These are phyloP conservation scores for Urosaurus nigricauda DNA, from an alignment of 2,797 vertebrate species.

Conservation along the genomic window DNA sequence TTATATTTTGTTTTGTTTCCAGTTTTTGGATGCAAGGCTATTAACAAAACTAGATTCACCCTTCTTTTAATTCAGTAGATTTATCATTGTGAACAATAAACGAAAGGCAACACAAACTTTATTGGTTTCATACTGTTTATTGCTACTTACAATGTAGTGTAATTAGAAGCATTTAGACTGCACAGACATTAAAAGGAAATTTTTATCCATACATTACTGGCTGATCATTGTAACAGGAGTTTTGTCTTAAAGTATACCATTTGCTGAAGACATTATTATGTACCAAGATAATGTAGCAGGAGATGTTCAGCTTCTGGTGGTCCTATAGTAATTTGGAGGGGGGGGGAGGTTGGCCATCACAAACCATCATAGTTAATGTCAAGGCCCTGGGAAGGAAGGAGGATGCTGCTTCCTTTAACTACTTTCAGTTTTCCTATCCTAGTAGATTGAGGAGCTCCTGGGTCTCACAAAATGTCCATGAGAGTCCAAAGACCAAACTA, in stretches of 20 bases:
- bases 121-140: slow-evolving; percentile 24
- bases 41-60: slow-evolving; percentile 16
- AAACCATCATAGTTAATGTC: not conserved
- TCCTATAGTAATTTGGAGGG: not conserved
- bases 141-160: slow-evolving; percentile 2
- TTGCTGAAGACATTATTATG: not conserved
- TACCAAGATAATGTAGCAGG: not conserved
- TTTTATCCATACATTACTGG: not conserved
- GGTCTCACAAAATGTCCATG: too few species aligned
- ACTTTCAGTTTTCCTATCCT: not conserved
- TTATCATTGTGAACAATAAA: slow-evolving; percentile 34
- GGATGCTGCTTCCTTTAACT: too few species aligned
- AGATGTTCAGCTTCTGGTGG: not conserved
- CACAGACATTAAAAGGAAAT: not conserved
- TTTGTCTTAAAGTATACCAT: not conserved
- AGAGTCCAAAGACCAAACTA: too few species aligned
- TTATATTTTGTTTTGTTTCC: slow-evolving; percentile 18
- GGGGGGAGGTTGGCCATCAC: not conserved
- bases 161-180: slow-evolving; percentile 9
- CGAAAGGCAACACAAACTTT: slow-evolving; percentile 16
- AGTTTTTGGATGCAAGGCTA: slow-evolving; percentile 1
- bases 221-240: not conserved
- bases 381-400: not conserved
- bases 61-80: slow-evolving; percentile 9
- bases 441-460: too few species aligned